Percentiles rank a stretch among this genome's conserved stretches.
Evolutionary conservation across 2,797 vertebrate genomes (phyloP).

Genomic region (Onychomys leucogaster): DNA sequence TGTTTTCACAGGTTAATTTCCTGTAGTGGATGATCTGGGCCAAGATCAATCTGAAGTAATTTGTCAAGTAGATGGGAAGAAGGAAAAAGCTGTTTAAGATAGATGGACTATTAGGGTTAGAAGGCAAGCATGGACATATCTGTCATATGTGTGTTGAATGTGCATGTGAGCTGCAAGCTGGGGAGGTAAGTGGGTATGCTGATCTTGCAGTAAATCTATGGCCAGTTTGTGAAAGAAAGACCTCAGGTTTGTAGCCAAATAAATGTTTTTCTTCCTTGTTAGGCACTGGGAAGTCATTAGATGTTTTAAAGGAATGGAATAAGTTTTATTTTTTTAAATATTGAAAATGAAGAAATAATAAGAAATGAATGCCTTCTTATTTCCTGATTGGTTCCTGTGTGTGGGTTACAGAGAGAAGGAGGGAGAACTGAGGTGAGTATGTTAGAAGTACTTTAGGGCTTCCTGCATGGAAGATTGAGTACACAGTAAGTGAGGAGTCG

Average conservation of each 20-base stretch:
- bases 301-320: constrained; percentile 31
- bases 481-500: neutral
- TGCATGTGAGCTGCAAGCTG: neutral
- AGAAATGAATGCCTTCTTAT: neutral
- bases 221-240: neutral
- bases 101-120: neutral
- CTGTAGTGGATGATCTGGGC: neutral
- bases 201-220: neutral
- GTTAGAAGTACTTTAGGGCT: neutral
- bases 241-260: neutral
- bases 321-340: neutral
- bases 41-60: neutral
- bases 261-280: neutral
- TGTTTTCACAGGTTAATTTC: constrained; percentile 42
- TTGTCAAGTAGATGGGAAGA: constrained; percentile 8
- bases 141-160: neutral
- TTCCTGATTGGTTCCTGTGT: neutral
- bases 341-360: constrained; percentile 17
- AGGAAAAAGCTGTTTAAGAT: constrained; percentile 17
- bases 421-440: neutral
- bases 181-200: neutral
- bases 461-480: neutral
- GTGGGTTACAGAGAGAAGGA: no score
- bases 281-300: constrained; percentile 11
- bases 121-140: neutral